Evolutionary conservation across 2,888 invertebrate genomes (phyloP), one percentile per base, ranked within the genome.

Genomic region (Eurytoma californica): DNA sequence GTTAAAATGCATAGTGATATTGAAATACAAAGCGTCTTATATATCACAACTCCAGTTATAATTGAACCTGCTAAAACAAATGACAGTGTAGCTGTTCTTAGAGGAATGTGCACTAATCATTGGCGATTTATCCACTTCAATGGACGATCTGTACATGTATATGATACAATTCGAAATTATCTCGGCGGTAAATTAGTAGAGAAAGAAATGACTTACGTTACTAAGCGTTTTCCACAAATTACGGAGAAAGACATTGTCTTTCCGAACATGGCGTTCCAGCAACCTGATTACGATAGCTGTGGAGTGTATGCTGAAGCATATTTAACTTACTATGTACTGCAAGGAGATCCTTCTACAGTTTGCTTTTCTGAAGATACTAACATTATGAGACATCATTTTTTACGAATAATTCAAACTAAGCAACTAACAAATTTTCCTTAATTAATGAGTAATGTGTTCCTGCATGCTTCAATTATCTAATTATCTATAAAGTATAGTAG

Each of bases 61-160:
- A 49, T 70, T 7, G 9, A 49, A n/a, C 24, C 47, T 4, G 60
- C 24, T 0, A 0, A 60, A 49, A 20, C 58, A 9, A 20, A 7
- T 3, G 24, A n/a, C n/a, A 61, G 28, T 51, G 16, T 24, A 47
- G 49, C 13, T 13, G 49, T 72, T 30, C 49, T 72, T n/a, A 51
- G 72, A 18, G 72, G 72, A n/a, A 20, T 4, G 3, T 57, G 18
- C 14, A 58, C 47, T 4, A 57, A 60, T 1, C 70, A 72, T 51
- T 72, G 51, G 70, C 70, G 70, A 3, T 72, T 72, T 12, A 28
- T 13, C 4, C 51, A 20, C 51, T 72, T 49, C 24, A 13, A 72
- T 72, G 60, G 49, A n/a, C n/a, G 12, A 3, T 16, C 5, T 12
- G 3, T 72, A 12, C 20, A 9, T 4, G 49, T 72, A n/a, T 72